Conservation (phyloP, 2,113 vertebrate species). For the Sardina pilchardus region DNA sequence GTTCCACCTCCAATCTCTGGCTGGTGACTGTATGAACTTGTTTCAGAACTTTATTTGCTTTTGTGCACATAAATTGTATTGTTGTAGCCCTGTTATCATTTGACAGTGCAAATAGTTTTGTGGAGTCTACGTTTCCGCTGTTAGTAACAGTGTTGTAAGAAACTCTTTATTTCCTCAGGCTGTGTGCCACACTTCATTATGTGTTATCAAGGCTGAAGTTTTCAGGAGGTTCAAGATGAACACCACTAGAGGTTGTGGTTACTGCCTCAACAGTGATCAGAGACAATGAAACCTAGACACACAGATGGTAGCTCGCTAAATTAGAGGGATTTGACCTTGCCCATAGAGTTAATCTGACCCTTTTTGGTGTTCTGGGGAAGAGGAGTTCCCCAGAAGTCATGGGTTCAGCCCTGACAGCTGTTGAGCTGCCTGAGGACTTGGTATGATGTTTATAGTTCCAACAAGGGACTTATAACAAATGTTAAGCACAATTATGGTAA, state of each 20-base stretch:
- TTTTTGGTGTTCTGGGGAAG: conserved; percentile 3
- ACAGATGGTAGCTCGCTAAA: conserved; percentile 11
- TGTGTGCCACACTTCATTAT: background rate
- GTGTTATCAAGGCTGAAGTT: background rate
- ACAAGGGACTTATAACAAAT: background rate
- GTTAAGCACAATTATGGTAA: background rate
- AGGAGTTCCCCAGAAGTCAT: conserved; percentile 21
- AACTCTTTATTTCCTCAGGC: background rate
- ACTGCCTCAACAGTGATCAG: background rate
- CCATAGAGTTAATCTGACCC: conserved; percentile 21
- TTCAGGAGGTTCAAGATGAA: background rate
- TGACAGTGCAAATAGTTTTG: background rate
- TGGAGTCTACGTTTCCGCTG: background rate
- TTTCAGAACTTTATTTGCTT: background rate
- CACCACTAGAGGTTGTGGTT: background rate
- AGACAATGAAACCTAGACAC: background rate
- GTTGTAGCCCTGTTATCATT: background rate
- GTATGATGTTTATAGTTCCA: background rate
- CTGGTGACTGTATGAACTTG: background rate
- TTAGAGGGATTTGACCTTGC: conserved; percentile 1
- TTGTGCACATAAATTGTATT: background rate
- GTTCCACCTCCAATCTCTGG: background rate
- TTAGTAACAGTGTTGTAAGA: background rate
- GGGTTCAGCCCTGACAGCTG: conserved; percentile 50
- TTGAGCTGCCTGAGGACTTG: conserved; percentile 42